Percentiles rank a stretch among this genome's conserved stretches.
Conservation (phyloP, 2,113 vertebrate species). For the Notothenia rossii region DNA sequence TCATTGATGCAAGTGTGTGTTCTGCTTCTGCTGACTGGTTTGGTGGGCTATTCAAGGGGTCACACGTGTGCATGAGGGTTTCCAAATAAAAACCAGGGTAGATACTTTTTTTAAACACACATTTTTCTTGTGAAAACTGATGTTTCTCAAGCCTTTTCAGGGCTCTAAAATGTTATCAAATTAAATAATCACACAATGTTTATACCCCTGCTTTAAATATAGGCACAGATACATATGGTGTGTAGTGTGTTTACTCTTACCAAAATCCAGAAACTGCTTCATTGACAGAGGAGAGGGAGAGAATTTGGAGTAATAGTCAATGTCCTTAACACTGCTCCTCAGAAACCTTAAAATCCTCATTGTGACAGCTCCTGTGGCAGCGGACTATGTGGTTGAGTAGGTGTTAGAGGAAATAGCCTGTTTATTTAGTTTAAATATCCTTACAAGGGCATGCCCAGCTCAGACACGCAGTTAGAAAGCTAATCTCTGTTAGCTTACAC, state of each 20-base stretch:
- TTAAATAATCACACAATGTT: no score
- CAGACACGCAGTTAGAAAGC: slow-evolving; percentile 1
- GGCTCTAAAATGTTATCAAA: no score
- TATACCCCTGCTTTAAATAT: neutral
- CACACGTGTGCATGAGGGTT: no score
- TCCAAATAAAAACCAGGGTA: no score
- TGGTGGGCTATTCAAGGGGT: no score
- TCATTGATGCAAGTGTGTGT: neutral
- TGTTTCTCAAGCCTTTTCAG: no score
- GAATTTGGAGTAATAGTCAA: slow-evolving; percentile 86
- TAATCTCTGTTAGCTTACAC: slow-evolving; percentile 28
- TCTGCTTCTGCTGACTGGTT: neutral
- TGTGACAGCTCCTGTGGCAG: neutral
- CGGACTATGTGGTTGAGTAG: neutral
- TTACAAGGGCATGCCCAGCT: neutral
- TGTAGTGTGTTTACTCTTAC: slow-evolving; percentile 66
- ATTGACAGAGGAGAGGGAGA: slow-evolving; percentile 88
- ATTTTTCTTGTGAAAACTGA: no score
- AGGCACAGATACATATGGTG: neutral
- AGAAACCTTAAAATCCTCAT: slow-evolving; percentile 84
- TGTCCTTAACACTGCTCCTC: slow-evolving; percentile 81
- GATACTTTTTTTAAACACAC: no score
- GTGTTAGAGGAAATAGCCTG: neutral
- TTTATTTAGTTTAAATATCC: neutral
- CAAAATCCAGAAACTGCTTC: slow-evolving; percentile 89